Evolutionary conservation across 2,888 invertebrate species (phyloP).

Genomic region (Choristoneura rosaceana): DNA sequence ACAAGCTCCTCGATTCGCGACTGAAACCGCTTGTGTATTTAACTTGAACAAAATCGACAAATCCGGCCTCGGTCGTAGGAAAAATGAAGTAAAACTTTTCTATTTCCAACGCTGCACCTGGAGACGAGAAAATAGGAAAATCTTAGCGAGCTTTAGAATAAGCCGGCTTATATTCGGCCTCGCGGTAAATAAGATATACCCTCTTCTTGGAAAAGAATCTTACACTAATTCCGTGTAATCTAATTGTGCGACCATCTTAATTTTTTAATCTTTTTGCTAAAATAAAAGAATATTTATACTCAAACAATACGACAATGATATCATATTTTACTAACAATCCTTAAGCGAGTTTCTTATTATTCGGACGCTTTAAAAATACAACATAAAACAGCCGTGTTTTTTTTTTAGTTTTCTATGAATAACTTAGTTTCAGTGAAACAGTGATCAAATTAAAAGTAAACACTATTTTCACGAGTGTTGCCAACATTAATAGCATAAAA

Average conservation of each 20-base stretch:
- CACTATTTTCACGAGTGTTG: slow-evolving; percentile 39
- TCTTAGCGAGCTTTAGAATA: slow-evolving; percentile 65
- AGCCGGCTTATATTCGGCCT: slow-evolving; percentile 64
- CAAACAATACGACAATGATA: neutral
- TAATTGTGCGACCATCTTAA: slow-evolving; percentile 17
- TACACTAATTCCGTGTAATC: slow-evolving; percentile 30
- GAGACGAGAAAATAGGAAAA: slow-evolving; percentile 61
- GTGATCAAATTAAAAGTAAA: slow-evolving; percentile 36
- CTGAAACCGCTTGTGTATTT: slow-evolving; percentile 16
- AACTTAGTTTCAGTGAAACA: slow-evolving; percentile 13
- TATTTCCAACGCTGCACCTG: slow-evolving; percentile 64
- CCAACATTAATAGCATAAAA: slow-evolving; percentile 57
- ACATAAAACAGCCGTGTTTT: slow-evolving; percentile 10
- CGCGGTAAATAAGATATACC: slow-evolving; percentile 59
- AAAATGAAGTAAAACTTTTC: slow-evolving; percentile 65
- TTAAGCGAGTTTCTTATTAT: neutral
- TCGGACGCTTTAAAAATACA: neutral
- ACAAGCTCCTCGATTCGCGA: neutral
- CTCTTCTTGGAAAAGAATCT: slow-evolving; percentile 57
- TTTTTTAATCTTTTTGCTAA: neutral
- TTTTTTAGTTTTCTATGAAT: slow-evolving; percentile 14
- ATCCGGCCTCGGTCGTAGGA: slow-evolving; percentile 49
- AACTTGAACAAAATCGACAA: slow-evolving; percentile 41
- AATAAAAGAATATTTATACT: neutral
- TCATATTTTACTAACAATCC: neutral